Evolutionary conservation across 2,797 vertebrate species (phyloP).

Genomic region (Danio aesculapii): DNA sequence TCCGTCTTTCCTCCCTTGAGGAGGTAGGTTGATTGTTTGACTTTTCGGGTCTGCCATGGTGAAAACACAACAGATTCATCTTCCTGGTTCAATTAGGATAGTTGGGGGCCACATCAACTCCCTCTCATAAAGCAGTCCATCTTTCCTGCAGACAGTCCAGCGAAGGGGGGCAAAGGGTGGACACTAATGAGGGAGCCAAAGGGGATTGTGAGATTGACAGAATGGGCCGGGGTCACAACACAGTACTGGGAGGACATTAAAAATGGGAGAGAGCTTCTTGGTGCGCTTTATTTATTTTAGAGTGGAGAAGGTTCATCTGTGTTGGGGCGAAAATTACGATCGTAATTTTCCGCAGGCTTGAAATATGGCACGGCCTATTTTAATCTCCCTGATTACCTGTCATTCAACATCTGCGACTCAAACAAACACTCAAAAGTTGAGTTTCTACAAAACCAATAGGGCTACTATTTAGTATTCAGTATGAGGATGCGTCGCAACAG

Average conservation of each 20-base stretch:
- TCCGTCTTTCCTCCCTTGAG: slow-evolving; percentile 33
- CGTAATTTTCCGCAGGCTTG: slow-evolving; percentile 85
- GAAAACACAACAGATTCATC: slow-evolving; percentile 73
- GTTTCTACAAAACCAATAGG: slow-evolving; percentile 61
- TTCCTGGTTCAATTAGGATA: slow-evolving; percentile 79
- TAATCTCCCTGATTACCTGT: slow-evolving; percentile 79
- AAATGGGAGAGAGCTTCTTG: slow-evolving; percentile 65
- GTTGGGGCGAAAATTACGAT: slow-evolving; percentile 80
- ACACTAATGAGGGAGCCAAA: slow-evolving; percentile 71
- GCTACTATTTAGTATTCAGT: slow-evolving; percentile 13
- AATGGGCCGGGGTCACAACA: slow-evolving; percentile 72
- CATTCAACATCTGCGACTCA: slow-evolving; percentile 82
- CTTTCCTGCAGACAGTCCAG: slow-evolving; percentile 73
- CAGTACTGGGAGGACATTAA: slow-evolving; percentile 78
- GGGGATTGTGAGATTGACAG: slow-evolving; percentile 66
- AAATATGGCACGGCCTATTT: slow-evolving; percentile 80
- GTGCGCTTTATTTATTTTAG: slow-evolving; percentile 62
- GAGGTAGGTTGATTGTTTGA: slow-evolving; percentile 65
- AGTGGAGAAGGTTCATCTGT: slow-evolving; percentile 76
- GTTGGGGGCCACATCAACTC: slow-evolving; percentile 68
- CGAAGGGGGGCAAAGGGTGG: slow-evolving; percentile 56
- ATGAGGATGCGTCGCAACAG: background rate
- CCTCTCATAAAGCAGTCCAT: slow-evolving; percentile 79
- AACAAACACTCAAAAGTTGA: slow-evolving; percentile 80
- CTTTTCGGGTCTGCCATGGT: slow-evolving; percentile 64